phyloP scores from a whole-genome alignment of 2,113 vertebrate genomes.

The Columbina picui region DNA sequence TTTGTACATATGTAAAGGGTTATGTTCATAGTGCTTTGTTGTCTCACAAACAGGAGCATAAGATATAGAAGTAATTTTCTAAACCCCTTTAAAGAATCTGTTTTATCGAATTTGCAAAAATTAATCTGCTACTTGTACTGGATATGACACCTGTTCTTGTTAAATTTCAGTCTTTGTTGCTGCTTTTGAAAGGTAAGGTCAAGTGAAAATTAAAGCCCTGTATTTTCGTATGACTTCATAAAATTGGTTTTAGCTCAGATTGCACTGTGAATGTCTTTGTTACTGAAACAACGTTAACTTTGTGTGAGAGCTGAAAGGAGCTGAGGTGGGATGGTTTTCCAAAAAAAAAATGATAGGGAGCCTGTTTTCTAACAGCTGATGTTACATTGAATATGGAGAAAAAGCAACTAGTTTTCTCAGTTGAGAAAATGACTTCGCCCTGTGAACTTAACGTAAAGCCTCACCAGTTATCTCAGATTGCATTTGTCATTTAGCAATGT shows the following conservation, averaged over 20 bases:
- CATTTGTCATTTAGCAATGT: neutral
- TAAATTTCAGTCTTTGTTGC: neutral
- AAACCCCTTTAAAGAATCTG: neutral
- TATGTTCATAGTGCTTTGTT: neutral
- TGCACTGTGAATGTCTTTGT: neutral
- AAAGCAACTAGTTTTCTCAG: neutral
- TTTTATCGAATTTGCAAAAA: neutral
- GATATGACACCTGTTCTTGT: neutral
- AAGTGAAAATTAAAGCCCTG: neutral
- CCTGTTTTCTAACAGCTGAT: neutral
- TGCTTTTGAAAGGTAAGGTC: neutral
- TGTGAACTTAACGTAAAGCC: neutral
- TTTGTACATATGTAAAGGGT: neutral
- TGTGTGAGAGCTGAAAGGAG: neutral
- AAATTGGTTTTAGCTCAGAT: neutral
- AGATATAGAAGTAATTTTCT: neutral
- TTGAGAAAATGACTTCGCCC: neutral
- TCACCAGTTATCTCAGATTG: neutral
- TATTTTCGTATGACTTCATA: neutral
- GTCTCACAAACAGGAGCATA: neutral
- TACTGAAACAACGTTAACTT: neutral
- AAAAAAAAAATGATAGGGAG: neutral
- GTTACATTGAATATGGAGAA: neutral
- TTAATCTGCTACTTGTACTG: neutral
- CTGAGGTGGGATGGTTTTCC: neutral